A percentile compares a stretch with the other conserved stretches of the same genome.
These are phyloP conservation scores for Myiotriccus ornatus DNA, from an alignment of 2,797 vertebrate genomes.

Conservation along the genomic window DNA sequence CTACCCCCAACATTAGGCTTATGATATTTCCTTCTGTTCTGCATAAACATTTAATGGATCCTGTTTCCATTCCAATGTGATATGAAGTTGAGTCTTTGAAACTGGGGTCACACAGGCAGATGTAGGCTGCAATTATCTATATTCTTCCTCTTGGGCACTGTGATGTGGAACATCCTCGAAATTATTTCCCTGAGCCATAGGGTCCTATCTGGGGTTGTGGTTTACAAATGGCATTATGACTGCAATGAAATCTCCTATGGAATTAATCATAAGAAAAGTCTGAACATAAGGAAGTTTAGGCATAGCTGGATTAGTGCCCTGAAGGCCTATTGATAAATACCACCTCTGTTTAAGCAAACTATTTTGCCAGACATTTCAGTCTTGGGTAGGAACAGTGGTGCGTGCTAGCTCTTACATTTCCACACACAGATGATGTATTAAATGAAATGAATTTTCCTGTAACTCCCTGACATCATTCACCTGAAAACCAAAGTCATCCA, in stretches of 20 bases:
- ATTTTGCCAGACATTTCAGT: not conserved
- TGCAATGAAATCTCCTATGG: not conserved
- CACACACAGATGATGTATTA: not conserved
- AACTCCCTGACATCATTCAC: not conserved
- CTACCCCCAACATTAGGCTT: not conserved
- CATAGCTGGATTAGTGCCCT: not conserved
- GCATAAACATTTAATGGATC: not conserved
- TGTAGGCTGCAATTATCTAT: not conserved
- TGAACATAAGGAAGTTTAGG: not conserved
- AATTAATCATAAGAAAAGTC: not conserved
- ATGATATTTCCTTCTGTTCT: not conserved
- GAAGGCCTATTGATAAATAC: not conserved
- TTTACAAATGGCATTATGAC: not conserved
- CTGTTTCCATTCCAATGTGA: not conserved
- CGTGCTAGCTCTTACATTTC: not conserved
- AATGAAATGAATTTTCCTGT: not conserved
- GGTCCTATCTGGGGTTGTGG: not conserved
- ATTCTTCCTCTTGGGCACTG: not conserved
- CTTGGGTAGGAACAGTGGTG: not conserved
- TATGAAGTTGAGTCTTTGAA: not conserved
- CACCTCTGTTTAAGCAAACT: not conserved
- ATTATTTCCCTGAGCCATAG: not conserved
- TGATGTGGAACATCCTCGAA: not conserved
- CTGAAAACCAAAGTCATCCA: not conserved
- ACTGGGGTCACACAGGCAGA: not conserved